A percentile compares a stretch with the other conserved stretches of the same genome.
Evolutionary conservation across 2,797 vertebrate genomes (phyloP).

Genomic region (Platyrinchus mystaceus): DNA sequence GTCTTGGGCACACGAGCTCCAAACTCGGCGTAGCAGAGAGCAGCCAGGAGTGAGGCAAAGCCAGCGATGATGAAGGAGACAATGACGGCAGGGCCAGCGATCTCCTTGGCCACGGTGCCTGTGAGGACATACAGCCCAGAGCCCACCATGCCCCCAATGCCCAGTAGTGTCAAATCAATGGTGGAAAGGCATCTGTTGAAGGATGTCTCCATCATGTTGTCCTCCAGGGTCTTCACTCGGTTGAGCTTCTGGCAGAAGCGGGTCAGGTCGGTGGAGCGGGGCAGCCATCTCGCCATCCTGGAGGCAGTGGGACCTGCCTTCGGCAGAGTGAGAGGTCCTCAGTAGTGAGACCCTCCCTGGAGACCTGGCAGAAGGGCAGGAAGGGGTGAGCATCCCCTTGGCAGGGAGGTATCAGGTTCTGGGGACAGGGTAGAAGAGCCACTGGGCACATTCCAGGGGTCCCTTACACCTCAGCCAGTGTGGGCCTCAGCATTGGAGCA

Average conservation of each 20-base stretch:
- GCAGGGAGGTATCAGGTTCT: background rate
- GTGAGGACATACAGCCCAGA: slow-evolving; percentile 95
- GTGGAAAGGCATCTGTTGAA: slow-evolving; percentile 92
- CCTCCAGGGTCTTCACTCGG: slow-evolving; percentile 91
- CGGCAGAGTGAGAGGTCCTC: background rate
- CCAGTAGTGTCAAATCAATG: slow-evolving; percentile 89
- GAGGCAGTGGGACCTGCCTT: background rate
- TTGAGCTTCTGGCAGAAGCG: slow-evolving; percentile 91
- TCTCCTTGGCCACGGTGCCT: slow-evolving; percentile 92
- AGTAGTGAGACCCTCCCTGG: background rate
- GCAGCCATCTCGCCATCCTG: slow-evolving; percentile 82
- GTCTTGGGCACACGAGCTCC: slow-evolving; percentile 94
- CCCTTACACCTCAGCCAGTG: background rate
- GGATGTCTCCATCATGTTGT: slow-evolving; percentile 90
- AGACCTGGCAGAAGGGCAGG: background rate
- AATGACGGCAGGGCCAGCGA: slow-evolving; percentile 87
- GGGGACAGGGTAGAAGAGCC: background rate
- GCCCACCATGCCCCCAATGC: slow-evolving; percentile 94
- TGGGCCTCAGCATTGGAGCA: background rate
- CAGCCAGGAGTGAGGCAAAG: slow-evolving; percentile 90
- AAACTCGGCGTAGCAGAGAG: slow-evolving; percentile 95
- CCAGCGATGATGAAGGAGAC: slow-evolving; percentile 90
- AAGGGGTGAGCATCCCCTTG: background rate
- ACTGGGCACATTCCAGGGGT: background rate
- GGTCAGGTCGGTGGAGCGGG: slow-evolving; percentile 77